Percentiles rank a stretch among this genome's conserved stretches.
These are phyloP conservation scores for Priocnemis perturbator DNA, from an alignment of 2,888 invertebrate genomes.

Conservation along the genomic window DNA sequence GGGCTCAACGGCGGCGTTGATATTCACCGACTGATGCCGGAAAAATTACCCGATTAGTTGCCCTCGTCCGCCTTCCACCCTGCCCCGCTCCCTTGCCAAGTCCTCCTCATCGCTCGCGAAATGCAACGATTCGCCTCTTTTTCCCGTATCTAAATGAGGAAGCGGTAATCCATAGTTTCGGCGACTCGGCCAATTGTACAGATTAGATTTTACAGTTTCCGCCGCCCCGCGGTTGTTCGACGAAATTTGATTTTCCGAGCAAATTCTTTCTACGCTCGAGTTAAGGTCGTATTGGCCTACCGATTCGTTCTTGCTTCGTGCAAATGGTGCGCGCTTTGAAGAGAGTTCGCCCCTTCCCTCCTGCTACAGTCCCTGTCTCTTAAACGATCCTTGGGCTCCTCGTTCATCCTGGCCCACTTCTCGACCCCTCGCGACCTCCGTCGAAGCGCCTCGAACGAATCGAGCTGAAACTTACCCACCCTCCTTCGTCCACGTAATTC, in stretches of 20 bases:
- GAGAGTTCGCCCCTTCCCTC: conserved; percentile 22
- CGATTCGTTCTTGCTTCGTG: conserved; percentile 6
- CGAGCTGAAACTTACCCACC: too few species aligned
- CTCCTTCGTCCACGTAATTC: conserved; percentile 49
- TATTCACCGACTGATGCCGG: conserved; percentile 75
- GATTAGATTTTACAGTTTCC: too few species aligned
- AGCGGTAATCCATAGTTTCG: too few species aligned
- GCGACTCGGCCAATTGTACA: too few species aligned
- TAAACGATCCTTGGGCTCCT: background rate
- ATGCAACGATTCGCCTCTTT: conserved; percentile 12
- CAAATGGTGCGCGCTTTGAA: conserved; percentile 4
- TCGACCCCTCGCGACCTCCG: conserved; percentile 26
- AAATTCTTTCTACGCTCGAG: too few species aligned
- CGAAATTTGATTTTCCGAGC: conserved; percentile 3
- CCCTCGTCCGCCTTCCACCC: conserved; percentile 39
- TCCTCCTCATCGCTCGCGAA: conserved; percentile 8
- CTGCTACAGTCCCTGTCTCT: conserved; percentile 24
- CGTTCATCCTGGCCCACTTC: conserved; percentile 32
- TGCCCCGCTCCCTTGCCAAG: conserved; percentile 14
- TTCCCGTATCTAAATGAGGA: background rate
- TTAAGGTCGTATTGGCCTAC: too few species aligned
- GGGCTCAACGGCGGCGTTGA: conserved; percentile 69
- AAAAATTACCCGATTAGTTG: conserved; percentile 75
- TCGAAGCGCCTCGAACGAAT: conserved; percentile 21
- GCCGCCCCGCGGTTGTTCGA: too few species aligned